These are phyloP conservation scores for Noctua pronuba DNA, from an alignment of 2,888 invertebrate genomes.

Conservation along the genomic window DNA sequence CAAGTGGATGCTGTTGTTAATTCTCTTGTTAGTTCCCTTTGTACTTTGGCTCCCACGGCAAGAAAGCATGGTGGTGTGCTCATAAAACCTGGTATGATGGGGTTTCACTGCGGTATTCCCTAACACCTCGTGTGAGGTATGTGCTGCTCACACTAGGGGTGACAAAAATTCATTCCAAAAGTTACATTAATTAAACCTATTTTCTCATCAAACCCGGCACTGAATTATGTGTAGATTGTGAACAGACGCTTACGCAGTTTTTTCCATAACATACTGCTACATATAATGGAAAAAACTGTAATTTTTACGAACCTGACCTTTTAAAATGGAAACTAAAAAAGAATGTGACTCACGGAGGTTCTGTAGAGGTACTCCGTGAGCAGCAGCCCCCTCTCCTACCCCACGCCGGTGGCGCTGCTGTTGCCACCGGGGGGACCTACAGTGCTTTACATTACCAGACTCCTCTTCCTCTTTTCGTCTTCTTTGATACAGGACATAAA, in stretches of 20 bases:
- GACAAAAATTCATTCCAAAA: neutral
- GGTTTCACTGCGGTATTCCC: conserved; percentile 2
- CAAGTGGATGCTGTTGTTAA: neutral
- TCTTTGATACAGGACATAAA: no score
- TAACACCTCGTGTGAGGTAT: neutral
- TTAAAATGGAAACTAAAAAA: neutral
- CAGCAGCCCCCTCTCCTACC: conserved; percentile 3
- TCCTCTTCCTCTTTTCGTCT: no score
- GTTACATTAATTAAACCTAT: neutral
- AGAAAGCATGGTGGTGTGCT: conserved; percentile 1
- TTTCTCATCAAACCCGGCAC: neutral
- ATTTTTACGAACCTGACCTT: neutral
- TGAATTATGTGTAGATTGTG: neutral
- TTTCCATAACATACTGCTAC: no score
- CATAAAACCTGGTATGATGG: neutral
- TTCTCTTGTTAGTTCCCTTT: conserved; percentile 5
- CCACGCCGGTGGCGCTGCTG: conserved; percentile 20
- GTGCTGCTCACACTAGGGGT: neutral
- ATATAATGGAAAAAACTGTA: neutral
- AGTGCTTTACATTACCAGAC: neutral
- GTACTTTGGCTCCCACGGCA: conserved; percentile 9
- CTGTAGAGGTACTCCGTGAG: conserved; percentile 2
- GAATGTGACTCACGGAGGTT: conserved; percentile 6
- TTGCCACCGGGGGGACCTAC: conserved; percentile 6
- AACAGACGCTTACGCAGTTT: no score